These are phyloP conservation scores for Poeciliopsis presidionis DNA, from an alignment of 2,797 vertebrate species.

Conservation along the genomic window DNA sequence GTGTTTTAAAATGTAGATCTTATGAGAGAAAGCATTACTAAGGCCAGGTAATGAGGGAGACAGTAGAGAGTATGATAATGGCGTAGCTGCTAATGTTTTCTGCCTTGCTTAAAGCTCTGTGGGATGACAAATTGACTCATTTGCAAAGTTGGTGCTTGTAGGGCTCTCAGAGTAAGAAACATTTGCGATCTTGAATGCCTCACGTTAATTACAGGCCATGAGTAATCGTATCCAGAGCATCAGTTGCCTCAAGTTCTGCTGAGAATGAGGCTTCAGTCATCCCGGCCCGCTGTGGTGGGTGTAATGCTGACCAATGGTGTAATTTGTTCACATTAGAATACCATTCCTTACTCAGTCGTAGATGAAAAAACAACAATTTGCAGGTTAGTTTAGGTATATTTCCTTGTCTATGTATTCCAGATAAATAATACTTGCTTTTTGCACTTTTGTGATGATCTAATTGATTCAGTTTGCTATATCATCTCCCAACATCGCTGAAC, in stretches of 20 bases:
- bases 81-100: slow-evolving; percentile 31
- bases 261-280: slow-evolving; percentile 1
- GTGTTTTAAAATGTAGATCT: slow-evolving; percentile 9
- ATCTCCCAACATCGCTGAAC: not conserved
- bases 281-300: not conserved
- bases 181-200: slow-evolving; percentile 22
- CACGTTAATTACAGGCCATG: slow-evolving; percentile 43
- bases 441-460: not conserved
- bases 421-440: not conserved
- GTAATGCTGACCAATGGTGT: slow-evolving; percentile 10
- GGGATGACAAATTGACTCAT: slow-evolving; percentile 40
- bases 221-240: slow-evolving; percentile 34
- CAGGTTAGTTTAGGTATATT: not conserved
- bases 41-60: slow-evolving; percentile 40
- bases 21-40: slow-evolving; percentile 34
- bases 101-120: slow-evolving; percentile 34
- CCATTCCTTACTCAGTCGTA: not conserved
- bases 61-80: slow-evolving; percentile 28
- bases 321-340: not conserved
- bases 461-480: not conserved
- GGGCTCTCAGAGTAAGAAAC: slow-evolving; percentile 39
- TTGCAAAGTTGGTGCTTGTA: slow-evolving; percentile 28
- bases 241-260: slow-evolving; percentile 31
- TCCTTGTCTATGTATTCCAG: not conserved
- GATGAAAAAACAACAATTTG: not conserved